These are phyloP conservation scores for Hemibagrus wyckioides DNA, from an alignment of 2,113 vertebrate genomes.

Conservation along the genomic window DNA sequence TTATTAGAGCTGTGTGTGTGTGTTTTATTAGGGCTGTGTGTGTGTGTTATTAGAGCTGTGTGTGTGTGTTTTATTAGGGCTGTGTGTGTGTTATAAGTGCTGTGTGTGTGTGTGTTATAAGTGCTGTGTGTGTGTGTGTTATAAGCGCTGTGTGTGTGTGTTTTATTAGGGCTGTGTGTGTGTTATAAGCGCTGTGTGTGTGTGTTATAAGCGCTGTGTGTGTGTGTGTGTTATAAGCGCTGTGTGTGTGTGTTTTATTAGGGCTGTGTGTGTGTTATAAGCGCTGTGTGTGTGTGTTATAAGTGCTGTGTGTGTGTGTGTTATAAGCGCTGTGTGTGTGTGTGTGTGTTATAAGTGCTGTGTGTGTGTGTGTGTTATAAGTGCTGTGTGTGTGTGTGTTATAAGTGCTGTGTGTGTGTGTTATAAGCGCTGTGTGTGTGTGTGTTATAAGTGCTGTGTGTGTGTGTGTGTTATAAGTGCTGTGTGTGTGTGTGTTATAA, in stretches of 20 bases:
- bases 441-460: not conserved
- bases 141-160: not conserved
- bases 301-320: conserved; percentile 27
- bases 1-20: conserved; percentile 23
- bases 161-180: no score
- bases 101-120: conserved; percentile 18
- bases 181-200: not conserved
- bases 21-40: conserved; percentile 5
- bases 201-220: conserved; percentile 26
- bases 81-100: not conserved
- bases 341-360: no score
- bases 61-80: no score
- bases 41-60: no score
- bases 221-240: conserved; percentile 8
- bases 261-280: not conserved
- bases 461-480: not conserved
- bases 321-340: not conserved
- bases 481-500: conserved; percentile 18
- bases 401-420: conserved; percentile 27
- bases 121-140: conserved; percentile 22
- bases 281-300: not conserved
- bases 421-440: no score
- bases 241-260: not conserved
- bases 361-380: not conserved
- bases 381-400: not conserved